These are phyloP conservation scores for Trachops cirrhosus DNA, from an alignment of 2,797 vertebrate genomes.

Conservation along the genomic window DNA sequence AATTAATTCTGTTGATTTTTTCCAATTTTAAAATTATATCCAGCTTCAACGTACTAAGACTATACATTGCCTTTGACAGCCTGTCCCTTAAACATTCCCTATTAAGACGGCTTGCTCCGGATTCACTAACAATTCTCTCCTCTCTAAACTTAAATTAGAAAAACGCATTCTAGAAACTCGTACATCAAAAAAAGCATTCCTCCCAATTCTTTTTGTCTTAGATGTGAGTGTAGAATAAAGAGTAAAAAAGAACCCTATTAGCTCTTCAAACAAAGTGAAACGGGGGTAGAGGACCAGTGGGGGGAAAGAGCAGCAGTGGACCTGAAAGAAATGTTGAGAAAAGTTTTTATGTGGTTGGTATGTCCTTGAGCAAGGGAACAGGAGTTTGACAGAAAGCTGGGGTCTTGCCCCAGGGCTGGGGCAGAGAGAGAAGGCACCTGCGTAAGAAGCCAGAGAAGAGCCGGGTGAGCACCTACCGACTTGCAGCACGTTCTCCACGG, in stretches of 20 bases:
- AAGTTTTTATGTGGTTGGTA: conserved; percentile 67
- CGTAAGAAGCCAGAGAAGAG: not conserved
- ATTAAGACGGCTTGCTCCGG: conserved; percentile 69
- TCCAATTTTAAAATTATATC: conserved; percentile 52
- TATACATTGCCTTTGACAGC: conserved; percentile 53
- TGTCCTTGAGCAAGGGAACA: conserved; percentile 6
- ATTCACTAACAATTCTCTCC: conserved; percentile 76
- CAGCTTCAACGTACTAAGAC: conserved; percentile 36
- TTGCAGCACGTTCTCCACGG: conserved; percentile 98
- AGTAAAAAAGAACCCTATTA: not conserved
- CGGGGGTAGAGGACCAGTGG: not conserved
- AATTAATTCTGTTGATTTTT: conserved; percentile 9
- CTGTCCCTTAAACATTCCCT: conserved; percentile 58
- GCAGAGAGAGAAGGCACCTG: conserved; percentile 43
- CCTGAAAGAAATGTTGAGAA: conserved; percentile 48
- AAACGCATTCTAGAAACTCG: conserved; percentile 58
- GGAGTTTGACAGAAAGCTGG: conserved; percentile 48
- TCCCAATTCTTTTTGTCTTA: not conserved
- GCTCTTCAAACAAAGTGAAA: conserved; percentile 68
- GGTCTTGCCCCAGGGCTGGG: not conserved
- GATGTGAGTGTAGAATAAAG: not conserved
- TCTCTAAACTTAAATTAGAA: conserved; percentile 76
- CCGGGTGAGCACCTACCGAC: conserved; percentile 90
- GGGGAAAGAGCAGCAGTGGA: conserved; percentile 1
- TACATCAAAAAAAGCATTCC: not conserved